Evolutionary conservation across 2,888 invertebrate species (phyloP), one percentile per base, ranked within the genome.

Genomic region (Luperina nickerlii): DNA sequence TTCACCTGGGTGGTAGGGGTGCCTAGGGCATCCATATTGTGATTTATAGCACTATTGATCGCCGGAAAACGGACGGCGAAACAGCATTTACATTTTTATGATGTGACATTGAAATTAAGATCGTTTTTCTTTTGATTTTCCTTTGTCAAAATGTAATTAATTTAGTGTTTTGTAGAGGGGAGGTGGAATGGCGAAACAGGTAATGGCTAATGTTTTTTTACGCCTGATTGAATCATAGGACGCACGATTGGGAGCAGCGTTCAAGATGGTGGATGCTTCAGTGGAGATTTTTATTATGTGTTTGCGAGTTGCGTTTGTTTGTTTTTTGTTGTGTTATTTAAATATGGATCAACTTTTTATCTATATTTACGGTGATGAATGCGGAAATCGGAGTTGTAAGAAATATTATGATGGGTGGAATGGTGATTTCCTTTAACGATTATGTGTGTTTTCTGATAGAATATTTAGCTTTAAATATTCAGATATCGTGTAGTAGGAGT

Each of bases 41-140:
- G 62, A 85, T 73, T 83, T 81, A 85, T 83, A 7, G 45, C 75
- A 57, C 42, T 75, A 81, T 80, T 81, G 81, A 85, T 85, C 65
- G 62, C 18, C 72, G 54, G n/a, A 24, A 38, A 60, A 57, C n/a
- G 42, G 32, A 62, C 54, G 32, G 20, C 15, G 32, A 27, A 42
- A 71, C n/a, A 38, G 32, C 11, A 45, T 42, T 57, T 18, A 51
- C 7, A 24, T 54, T 57, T 54, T 62, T n/a, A 51, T 48, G 20
- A 51, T n/a, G 20, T 65, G 6, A 42, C 32, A 48, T 62, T 54
- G 1, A 51, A 27, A 48, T 63, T n/a, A 18, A 20, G 7, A n/a
- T 38, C 13, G 13, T 1, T 2, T 57, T 54, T 45, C 1, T 32
- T 69, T 54, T 27, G 1, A 13, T 24, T 32, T 42, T 20, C 15